Evolutionary conservation across 2,113 vertebrate genomes (phyloP).

Genomic region (Indicator maculatus): DNA sequence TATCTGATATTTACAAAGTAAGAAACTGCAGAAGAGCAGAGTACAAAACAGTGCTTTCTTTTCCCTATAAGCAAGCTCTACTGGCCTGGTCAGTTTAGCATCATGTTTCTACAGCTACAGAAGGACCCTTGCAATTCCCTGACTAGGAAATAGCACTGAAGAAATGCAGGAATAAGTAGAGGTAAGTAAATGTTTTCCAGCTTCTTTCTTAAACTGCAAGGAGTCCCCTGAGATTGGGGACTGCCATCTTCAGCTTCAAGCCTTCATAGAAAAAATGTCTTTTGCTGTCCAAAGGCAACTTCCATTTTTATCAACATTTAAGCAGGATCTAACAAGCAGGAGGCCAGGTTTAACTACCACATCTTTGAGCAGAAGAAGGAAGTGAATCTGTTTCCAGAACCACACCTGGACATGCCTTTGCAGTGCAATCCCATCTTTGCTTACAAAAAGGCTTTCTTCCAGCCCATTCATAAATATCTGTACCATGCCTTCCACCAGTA

Average conservation of each 20-base stretch:
- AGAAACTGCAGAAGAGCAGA: neutral
- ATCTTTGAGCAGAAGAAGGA: neutral
- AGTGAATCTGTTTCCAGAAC: neutral
- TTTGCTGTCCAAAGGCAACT: neutral
- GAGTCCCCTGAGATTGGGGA: neutral
- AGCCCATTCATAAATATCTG: neutral
- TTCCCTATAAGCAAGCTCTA: neutral
- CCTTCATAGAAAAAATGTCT: neutral
- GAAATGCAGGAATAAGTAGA: neutral
- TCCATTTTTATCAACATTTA: neutral
- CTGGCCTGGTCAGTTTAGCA: neutral
- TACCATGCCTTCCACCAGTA: neutral
- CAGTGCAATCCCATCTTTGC: neutral
- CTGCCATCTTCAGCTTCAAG: neutral
- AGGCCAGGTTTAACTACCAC: neutral
- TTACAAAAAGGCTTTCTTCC: neutral
- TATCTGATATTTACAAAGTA: neutral
- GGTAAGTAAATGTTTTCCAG: neutral
- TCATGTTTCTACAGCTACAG: fast-evolving
- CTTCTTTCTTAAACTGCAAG: neutral
- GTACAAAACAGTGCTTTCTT: neutral
- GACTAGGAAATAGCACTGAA: fast-evolving
- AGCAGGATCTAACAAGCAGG: neutral
- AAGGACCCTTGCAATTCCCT: fast-evolving
- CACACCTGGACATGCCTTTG: neutral